phyloP scores from a whole-genome alignment of 2,113 vertebrate species.

The Osmerus eperlanus region DNA sequence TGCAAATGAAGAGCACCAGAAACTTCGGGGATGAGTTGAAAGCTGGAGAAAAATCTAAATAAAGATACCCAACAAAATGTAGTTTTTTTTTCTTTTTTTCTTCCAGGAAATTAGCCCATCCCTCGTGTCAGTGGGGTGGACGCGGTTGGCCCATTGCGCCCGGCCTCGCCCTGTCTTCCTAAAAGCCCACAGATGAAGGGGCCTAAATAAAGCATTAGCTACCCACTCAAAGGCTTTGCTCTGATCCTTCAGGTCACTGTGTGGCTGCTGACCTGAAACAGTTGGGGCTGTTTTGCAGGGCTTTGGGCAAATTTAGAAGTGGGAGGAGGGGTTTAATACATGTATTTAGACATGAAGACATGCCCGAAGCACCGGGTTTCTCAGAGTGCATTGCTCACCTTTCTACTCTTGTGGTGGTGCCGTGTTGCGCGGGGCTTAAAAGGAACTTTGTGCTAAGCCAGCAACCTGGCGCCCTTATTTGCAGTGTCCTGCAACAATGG shows the following conservation, averaged over 20 bases:
- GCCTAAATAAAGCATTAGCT: constrained; percentile 74
- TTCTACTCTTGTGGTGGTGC: background rate
- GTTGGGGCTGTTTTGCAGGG: constrained; percentile 60
- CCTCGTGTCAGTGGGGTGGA: constrained; percentile 55
- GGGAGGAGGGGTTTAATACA: constrained; percentile 42
- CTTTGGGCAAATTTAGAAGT: constrained; percentile 59
- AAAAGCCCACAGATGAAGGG: constrained; percentile 63
- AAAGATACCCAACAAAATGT: too few relatives aligned
- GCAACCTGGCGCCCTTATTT: background rate
- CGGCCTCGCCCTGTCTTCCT: constrained; percentile 53
- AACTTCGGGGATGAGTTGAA: too few relatives aligned
- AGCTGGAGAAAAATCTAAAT: too few relatives aligned
- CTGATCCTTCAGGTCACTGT: constrained; percentile 71
- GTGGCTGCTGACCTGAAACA: constrained; percentile 62
- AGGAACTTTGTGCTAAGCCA: background rate
- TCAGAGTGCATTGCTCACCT: background rate
- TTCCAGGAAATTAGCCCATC: constrained; percentile 46
- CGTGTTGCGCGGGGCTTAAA: background rate
- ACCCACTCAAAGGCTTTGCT: constrained; percentile 74
- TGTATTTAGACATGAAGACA: constrained; percentile 38
- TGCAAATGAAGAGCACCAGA: too few relatives aligned
- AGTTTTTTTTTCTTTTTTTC: background rate
- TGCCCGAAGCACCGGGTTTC: constrained; percentile 20
- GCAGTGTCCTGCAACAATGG: background rate
- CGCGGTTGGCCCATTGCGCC: constrained; percentile 60